Evolutionary conservation across 2,888 invertebrate genomes (phyloP).

Genomic region (Sceliomorpha sp.): DNA sequence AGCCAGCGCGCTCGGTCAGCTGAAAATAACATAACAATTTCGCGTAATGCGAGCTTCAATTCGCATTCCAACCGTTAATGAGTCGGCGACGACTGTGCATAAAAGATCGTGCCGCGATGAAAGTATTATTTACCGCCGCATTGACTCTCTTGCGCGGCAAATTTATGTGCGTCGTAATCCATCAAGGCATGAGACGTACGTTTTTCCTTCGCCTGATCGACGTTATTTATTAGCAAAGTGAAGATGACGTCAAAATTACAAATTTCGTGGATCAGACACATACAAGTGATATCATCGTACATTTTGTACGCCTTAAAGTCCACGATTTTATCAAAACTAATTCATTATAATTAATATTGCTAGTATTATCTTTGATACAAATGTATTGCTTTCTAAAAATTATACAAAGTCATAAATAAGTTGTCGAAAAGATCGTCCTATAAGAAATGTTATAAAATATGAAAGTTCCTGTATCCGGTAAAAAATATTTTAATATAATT

Average conservation of each 20-base stretch:
- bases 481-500: too few species aligned
- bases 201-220: slow-evolving; percentile 37
- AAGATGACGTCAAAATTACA: not conserved
- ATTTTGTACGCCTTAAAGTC: too few species aligned
- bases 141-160: slow-evolving; percentile 27
- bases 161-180: slow-evolving; percentile 30
- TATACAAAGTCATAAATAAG: too few species aligned
- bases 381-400: too few species aligned
- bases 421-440: too few species aligned
- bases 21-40: slow-evolving; percentile 44
- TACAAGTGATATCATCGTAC: too few species aligned
- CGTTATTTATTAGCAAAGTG: not conserved
- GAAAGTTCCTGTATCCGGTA: too few species aligned
- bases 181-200: slow-evolving; percentile 1
- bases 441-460: too few species aligned
- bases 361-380: too few species aligned
- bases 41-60: slow-evolving; percentile 51
- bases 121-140: slow-evolving; percentile 48
- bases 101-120: slow-evolving; percentile 49
- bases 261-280: too few species aligned
- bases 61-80: slow-evolving; percentile 56
- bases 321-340: too few species aligned
- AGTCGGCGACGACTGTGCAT: slow-evolving; percentile 47
- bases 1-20: slow-evolving; percentile 30
- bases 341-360: too few species aligned